A percentile compares a stretch with the other conserved stretches of the same genome.
phyloP scores from a whole-genome alignment of 2,113 vertebrate genomes.

The Erythrolamprus reginae region DNA sequence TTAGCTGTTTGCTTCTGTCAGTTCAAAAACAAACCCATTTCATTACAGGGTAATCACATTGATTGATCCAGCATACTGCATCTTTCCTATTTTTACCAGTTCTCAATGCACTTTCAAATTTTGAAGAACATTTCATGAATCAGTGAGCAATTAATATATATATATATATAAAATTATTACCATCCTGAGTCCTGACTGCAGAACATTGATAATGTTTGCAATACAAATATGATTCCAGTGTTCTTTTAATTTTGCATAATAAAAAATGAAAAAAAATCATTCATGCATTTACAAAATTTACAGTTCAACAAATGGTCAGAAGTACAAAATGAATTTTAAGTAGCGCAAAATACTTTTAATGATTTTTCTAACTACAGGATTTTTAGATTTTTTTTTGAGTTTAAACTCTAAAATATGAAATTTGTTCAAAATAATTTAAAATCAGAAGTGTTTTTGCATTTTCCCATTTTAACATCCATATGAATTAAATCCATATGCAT shows the following conservation, averaged over 20 bases:
- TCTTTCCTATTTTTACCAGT: slow-evolving; percentile 48
- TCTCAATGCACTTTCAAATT: slow-evolving; percentile 51
- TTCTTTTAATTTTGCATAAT: slow-evolving; percentile 33
- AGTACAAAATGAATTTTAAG: neutral
- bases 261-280: slow-evolving; percentile 36
- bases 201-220: slow-evolving; percentile 37
- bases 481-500: no score
- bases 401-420: neutral
- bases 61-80: slow-evolving; percentile 56
- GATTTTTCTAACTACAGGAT: slow-evolving; percentile 1
- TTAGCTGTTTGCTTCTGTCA: slow-evolving; percentile 54
- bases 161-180: no score
- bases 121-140: slow-evolving; percentile 60
- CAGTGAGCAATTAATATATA: slow-evolving; percentile 59
- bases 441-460: slow-evolving; percentile 20
- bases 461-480: slow-evolving; percentile 8
- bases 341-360: slow-evolving; percentile 26
- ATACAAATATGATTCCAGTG: slow-evolving; percentile 37
- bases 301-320: slow-evolving; percentile 4
- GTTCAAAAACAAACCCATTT: slow-evolving; percentile 58
- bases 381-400: neutral
- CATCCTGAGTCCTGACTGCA: slow-evolving; percentile 41
- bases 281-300: slow-evolving; percentile 52
- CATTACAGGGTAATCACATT: slow-evolving; percentile 45
- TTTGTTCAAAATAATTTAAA: slow-evolving; percentile 10